Base-by-base conservation (phyloP, 2,797 vertebrate species). In the Pseudochaenichthys georgianus region DNA sequence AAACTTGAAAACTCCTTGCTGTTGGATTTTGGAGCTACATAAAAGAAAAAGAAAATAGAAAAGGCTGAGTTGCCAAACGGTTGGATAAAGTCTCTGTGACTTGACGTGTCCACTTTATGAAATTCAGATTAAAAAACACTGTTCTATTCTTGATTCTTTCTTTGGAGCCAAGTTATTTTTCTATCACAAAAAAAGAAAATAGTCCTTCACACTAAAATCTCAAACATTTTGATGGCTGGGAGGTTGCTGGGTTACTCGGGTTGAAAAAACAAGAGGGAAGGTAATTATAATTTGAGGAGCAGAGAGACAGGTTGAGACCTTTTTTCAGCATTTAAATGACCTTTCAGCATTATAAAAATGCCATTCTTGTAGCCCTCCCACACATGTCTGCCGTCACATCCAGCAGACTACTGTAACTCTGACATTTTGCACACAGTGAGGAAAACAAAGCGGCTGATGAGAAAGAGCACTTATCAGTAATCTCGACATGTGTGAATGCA, bases 401-500 rank as follows among this genome's bases (percentile, higher is more conserved):
- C 52, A 48, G 52, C 65, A 73, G 70, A 52, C 75, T 51, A 28
- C 28, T 28, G 28, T 28, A 72, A 70, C 61, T 51, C 58, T 84
- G 89, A 91, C 85, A 87, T 87, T 83, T 84, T 55, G 70, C 48
- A 80, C 81, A 70, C 55, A 12, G 79, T 61, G 9, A 3, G 66
- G 77, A 87, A 87, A n/a, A 83, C 80, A 70, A 69, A 81, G 77
- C 43, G 74, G 61, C 55, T 84, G 81, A 89, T 80, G 83, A 85
- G 82, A 82, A 83, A 58, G 60, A 79, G 65, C 68, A 78, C 78
- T 81, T 78, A 88, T 93, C 89, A 87, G 91, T 88, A 91, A 91
- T 89, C 87, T 81, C 50, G 64, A 89, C 92, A 89, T 72, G 81
- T 90, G 83, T 92, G 86, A 90, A 88, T 91, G 88, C 93, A 90